Evolutionary conservation across 2,888 invertebrate genomes (phyloP), one percentile per base, ranked within the genome.

Genomic region (Eupelmus urozonus): DNA sequence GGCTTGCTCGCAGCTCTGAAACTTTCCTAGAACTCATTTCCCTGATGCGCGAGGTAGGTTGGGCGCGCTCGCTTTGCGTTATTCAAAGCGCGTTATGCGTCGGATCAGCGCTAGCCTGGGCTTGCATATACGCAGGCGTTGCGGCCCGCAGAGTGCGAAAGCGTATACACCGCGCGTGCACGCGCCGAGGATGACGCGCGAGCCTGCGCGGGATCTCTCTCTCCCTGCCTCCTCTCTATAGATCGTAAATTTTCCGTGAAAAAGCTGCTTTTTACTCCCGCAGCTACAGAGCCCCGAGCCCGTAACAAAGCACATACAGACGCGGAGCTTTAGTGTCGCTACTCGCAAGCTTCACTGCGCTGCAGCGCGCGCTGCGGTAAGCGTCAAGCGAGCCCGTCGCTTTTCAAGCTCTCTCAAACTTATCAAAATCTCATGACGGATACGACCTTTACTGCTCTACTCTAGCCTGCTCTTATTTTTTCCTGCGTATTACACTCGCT

Each of bases 21-120:
- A 79, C 62, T 74, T 79, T 79, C 75, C 70, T 60, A 16, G 78
- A 75, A 79, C 78, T 75, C 78, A 79, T 79, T 79, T 79, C 78
- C 78, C 75, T 79, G 75, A 79, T 79, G 74, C 71, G 70, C 42
- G 60, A 1, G 59, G 49, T n/a, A n/a, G 59, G 18, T 45, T 45
- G 59, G 5, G 57, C 55, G 55, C 55, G 34, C 13, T 42, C 18
- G 57, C 63, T 62, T 27, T 72, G 59, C 60, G 42, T 60, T 78
- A 78, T 78, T 78, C 78, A 73, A 73, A 63, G 66, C 65, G 76
- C 76, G 71, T 76, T 75, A 55, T 59, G 69, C 60, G 51, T 63
- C 49, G 78, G 78, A 73, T 78, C 77, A 72, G 51, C 9, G n/a
- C 49, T 34, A 34, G 34, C 34, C 9, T 34, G 34, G 5, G 34